Evolutionary conservation across 2,888 invertebrate genomes (phyloP), one percentile per base, ranked within the genome.

Genomic region (Merodon equestris): DNA sequence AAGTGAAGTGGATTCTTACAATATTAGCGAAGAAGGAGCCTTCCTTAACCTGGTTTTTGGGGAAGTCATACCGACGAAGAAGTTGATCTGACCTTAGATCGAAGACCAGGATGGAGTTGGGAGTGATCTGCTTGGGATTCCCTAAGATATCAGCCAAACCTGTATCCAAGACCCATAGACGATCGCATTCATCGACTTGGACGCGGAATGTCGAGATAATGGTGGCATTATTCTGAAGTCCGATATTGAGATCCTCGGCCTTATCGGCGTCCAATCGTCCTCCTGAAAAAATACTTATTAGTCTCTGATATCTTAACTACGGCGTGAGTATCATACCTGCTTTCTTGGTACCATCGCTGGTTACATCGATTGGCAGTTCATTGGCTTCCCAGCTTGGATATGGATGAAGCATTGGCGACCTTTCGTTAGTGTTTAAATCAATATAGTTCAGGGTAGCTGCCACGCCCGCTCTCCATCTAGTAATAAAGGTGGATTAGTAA

Each of bases 161-260:
- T 0, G 94, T 93, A 85, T 96, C 95, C 88, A 96, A 91, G 4
- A 94, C 93, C 95, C 96, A 96, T 9, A 96, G 90, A 48, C 96
- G 91, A 86, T 95, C 94, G 84, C 96, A 96, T 4, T 90, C 90
- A 86, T 96, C 96, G 0, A 93, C 92, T 81, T 90, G 91, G 17
- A 94, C 90, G 74, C 96, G 91, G 87, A 95, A 95, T 3, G 93
- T 93, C 1, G 93, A 95, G 57, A 94, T 90, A 47, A 94, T 91
- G 0, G 92, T 91, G 10, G 91, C 91, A 77, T 93, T 92, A 56
- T 91, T 90, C 42, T 90, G 90, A 2, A 92, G 83, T 34, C 87
- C 87, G 3, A 88, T 89, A 1, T 88, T 89, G 7, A 87, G 84
- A 71, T 90, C 91, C 36, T 85, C 85, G 0, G 88, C 85, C 82